Percentiles rank a stretch among this genome's conserved stretches.
Conservation (phyloP, 2,888 invertebrate genomes). For the Thymelicus sylvestris region DNA sequence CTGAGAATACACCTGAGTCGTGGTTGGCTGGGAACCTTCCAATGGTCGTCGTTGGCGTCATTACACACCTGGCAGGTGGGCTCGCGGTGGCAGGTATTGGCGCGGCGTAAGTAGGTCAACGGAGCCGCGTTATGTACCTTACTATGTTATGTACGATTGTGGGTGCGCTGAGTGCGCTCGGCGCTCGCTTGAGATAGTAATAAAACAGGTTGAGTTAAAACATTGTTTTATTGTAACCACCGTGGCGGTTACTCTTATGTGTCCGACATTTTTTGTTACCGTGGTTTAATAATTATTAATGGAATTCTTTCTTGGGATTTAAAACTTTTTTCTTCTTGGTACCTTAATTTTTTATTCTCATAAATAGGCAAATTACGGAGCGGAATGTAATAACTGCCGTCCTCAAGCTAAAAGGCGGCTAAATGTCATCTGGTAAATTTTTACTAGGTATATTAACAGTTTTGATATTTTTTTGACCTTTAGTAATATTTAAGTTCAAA, state of each 20-base stretch:
- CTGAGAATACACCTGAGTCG: slow-evolving; percentile 58
- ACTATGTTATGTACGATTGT: slow-evolving; percentile 27
- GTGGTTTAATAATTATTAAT: background rate
- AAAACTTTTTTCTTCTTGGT: no score
- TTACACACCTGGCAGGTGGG: slow-evolving; percentile 65
- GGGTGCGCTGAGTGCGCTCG: no score
- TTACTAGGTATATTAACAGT: no score
- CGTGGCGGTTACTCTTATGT: no score
- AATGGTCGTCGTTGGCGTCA: slow-evolving; percentile 51
- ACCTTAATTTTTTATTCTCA: no score
- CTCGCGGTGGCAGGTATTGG: slow-evolving; percentile 61
- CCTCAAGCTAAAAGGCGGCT: no score
- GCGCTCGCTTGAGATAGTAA: slow-evolving; percentile 7
- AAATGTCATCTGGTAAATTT: no score
- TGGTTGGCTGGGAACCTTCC: slow-evolving; percentile 63
- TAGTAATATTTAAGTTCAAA: no score
- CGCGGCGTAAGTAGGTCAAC: slow-evolving; percentile 48
- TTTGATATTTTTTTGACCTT: no score
- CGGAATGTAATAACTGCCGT: no score
- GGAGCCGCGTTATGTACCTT: slow-evolving; percentile 44
- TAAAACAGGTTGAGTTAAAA: slow-evolving; percentile 13
- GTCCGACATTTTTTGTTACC: background rate
- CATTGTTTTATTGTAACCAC: background rate
- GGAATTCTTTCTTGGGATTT: no score
- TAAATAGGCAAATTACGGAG: no score